Base-by-base conservation (phyloP, 2,113 vertebrate genomes). In the Cheilinus undulatus region DNA sequence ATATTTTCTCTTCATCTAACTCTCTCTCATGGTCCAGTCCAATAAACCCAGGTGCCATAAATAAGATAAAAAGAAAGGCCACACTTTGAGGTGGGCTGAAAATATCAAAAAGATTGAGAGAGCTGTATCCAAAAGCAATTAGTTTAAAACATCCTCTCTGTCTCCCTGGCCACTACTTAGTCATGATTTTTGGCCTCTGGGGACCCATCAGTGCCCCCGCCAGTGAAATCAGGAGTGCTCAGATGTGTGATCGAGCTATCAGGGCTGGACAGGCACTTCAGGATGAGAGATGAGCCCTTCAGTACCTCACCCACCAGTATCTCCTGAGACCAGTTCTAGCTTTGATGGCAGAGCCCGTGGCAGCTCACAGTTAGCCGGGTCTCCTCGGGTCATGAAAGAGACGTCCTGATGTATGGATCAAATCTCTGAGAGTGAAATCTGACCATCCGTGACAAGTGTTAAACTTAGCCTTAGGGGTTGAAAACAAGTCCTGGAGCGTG, bases 161-260 rank as follows among this genome's bases (percentile, higher is more conserved):
- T 67, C 67, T 48, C 50, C 19, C 42, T 52, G 32, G 27, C 30
- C 48, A 45, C 40, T 8, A 28, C 57, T 58, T 20, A 64, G 64
- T 28, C 68, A 34, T 59, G 53, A 64, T 68, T 63, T n/a, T 30
- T 22, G 26, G 59, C 65, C 64, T 68, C 49, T 34, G 64, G 40
- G 59, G 67, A 78, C 68, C 40, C 51, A 64, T 63, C 48, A 53
- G 56, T 20, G 20, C 27, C 43, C 49, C 9, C 32, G 17, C 53
- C 56, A 68, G 62, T 17, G 45, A 30, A 60, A 59, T 76, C 32
- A 68, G 38, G 43, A 49, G 36, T 1, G 13, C 53, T 59, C 46
- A 56, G 22, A 45, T 52, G 68, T 36, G 60, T 54, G 66, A 72
- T 68, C 17, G 19, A 48, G 30, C 66, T 76, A 75, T 82, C 76